phyloP scores from a whole-genome alignment of 2,888 invertebrate genomes.

The Bombylius major region DNA sequence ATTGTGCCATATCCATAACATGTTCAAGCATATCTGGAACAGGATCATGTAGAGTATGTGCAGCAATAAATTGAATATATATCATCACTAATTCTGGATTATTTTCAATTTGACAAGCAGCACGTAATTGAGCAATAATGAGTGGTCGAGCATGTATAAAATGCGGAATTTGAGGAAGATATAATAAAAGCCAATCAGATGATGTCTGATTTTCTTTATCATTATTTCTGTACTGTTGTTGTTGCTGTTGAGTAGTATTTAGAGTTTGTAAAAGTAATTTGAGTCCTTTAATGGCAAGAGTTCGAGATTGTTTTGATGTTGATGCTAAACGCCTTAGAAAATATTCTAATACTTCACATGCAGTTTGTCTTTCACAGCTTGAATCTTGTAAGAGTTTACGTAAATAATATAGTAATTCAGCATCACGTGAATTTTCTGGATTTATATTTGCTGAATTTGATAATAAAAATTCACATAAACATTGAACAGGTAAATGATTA shows the following conservation, averaged over 20 bases:
- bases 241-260: slow-evolving; percentile 10
- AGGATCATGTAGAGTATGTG: slow-evolving; percentile 53
- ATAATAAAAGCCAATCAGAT: slow-evolving; percentile 44
- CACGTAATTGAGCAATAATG: slow-evolving; percentile 58
- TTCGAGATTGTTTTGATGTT: slow-evolving; percentile 60
- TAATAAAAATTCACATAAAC: slow-evolving; percentile 88
- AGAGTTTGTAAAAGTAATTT: slow-evolving; percentile 49
- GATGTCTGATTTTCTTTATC: slow-evolving; percentile 32
- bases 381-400: slow-evolving; percentile 41
- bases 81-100: slow-evolving; percentile 59
- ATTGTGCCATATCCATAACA: slow-evolving; percentile 71
- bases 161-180: slow-evolving; percentile 63
- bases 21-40: slow-evolving; percentile 55
- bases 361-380: slow-evolving; percentile 44
- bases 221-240: slow-evolving; percentile 23
- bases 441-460: slow-evolving; percentile 53
- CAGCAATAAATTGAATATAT: slow-evolving; percentile 74
- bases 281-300: slow-evolving; percentile 57
- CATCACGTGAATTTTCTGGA: slow-evolving; percentile 51
- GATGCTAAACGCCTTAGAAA: slow-evolving; percentile 76
- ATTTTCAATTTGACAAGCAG: slow-evolving; percentile 85
- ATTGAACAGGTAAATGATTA: slow-evolving; percentile 90
- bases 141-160: slow-evolving; percentile 60
- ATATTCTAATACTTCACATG: slow-evolving; percentile 80
- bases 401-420: slow-evolving; percentile 52